These are phyloP conservation scores for Tribolium madens DNA, from an alignment of 1,140 invertebrate genomes.

Conservation along the genomic window DNA sequence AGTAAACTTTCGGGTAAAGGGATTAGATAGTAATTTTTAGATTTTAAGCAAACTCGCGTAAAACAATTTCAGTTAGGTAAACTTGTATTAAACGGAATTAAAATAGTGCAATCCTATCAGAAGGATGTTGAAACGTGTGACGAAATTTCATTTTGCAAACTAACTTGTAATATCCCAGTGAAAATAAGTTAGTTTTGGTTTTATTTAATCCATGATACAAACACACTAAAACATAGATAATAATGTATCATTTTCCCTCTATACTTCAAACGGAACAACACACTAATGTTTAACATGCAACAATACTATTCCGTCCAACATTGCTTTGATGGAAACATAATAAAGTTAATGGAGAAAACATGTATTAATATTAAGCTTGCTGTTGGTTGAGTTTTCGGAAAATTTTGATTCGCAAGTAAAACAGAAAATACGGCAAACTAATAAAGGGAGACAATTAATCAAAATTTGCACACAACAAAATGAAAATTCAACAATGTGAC, in stretches of 20 bases:
- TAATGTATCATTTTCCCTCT: neutral
- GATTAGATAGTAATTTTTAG: constrained; percentile 6
- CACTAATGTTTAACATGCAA: constrained; percentile 10
- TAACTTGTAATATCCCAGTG: neutral
- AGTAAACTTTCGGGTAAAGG: constrained; percentile 1
- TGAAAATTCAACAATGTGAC: neutral
- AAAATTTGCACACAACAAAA: neutral
- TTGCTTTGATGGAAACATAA: constrained; percentile 21
- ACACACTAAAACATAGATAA: neutral
- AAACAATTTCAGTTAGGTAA: constrained; percentile 12
- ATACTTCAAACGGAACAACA: constrained; percentile 18
- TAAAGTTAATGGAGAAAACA: constrained; percentile 29
- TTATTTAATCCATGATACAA: neutral
- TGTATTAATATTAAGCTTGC: constrained; percentile 1
- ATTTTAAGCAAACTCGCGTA: neutral
- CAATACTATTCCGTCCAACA: neutral
- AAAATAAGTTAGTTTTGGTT: neutral
- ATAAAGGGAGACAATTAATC: neutral
- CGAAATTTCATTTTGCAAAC: neutral
- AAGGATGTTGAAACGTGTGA: neutral
- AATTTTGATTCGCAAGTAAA: neutral
- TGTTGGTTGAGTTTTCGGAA: neutral
- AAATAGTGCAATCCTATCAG: neutral
- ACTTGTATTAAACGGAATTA: constrained; percentile 5
- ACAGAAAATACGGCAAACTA: neutral